Conservation (phyloP, 2,888 invertebrate species). For the Heliconius erato region DNA sequence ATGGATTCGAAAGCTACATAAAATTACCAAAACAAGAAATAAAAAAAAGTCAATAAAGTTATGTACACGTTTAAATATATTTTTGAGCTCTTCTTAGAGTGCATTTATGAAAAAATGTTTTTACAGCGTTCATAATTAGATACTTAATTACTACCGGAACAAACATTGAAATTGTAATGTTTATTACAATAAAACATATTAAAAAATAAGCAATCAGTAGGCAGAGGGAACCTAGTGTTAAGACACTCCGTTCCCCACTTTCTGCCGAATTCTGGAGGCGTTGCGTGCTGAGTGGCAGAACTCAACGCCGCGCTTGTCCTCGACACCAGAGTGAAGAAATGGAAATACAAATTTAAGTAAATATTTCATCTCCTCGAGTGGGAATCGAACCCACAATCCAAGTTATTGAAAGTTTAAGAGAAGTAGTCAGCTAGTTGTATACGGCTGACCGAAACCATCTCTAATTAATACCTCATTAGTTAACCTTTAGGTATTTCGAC, state of each 20-base stretch:
- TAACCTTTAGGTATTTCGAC: conserved; percentile 24
- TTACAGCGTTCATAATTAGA: neutral
- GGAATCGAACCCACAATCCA: too few relatives aligned
- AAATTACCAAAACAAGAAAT: conserved; percentile 23
- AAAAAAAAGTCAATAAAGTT: conserved; percentile 9
- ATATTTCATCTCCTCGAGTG: too few relatives aligned
- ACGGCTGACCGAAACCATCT: neutral
- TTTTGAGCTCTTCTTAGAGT: neutral
- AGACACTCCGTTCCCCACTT: too few relatives aligned
- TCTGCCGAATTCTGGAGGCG: too few relatives aligned
- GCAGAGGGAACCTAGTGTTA: too few relatives aligned
- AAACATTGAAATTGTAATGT: neutral
- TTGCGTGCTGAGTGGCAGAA: too few relatives aligned
- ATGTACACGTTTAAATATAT: neutral
- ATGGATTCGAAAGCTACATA: conserved; percentile 5
- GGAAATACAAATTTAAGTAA: too few relatives aligned
- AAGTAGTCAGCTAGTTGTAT: neutral
- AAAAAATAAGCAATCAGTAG: too few relatives aligned
- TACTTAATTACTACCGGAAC: neutral
- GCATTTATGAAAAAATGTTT: neutral
- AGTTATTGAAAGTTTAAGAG: conserved; percentile 16
- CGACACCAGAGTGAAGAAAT: too few relatives aligned
- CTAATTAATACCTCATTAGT: conserved; percentile 26
- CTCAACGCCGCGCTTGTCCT: too few relatives aligned
- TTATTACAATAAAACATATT: neutral